Percentiles rank a stretch among this genome's conserved stretches.
Evolutionary conservation across 2,888 invertebrate species (phyloP).

Genomic region (Heliconius ismenius): DNA sequence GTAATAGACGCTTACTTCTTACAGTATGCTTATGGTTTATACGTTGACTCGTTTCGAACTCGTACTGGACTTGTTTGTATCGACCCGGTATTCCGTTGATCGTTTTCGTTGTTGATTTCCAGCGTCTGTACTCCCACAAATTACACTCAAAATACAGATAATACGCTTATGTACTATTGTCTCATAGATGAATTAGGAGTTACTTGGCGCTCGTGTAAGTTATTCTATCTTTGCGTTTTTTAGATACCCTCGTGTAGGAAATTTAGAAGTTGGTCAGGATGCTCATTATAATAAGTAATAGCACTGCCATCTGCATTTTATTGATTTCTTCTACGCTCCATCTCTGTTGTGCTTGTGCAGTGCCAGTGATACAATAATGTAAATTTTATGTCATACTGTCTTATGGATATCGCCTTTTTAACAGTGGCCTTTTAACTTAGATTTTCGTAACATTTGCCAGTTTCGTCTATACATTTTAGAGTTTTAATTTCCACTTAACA

Average conservation of each 20-base stretch:
- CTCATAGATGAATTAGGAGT: constrained; percentile 50
- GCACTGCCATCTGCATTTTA: constrained; percentile 58
- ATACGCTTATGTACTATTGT: constrained; percentile 62
- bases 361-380: constrained; percentile 31
- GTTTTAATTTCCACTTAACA: constrained; percentile 15
- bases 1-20: constrained; percentile 43
- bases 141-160: constrained; percentile 53
- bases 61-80: constrained; percentile 31
- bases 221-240: constrained; percentile 46
- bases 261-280: constrained; percentile 65
- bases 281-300: constrained; percentile 71
- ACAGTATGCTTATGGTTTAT: constrained; percentile 45
- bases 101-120: constrained; percentile 2
- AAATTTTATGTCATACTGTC: constrained; percentile 30
- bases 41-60: constrained; percentile 48
- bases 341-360: constrained; percentile 30
- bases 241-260: constrained; percentile 37
- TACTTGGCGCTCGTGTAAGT: constrained; percentile 48
- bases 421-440: constrained; percentile 65
- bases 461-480: constrained; percentile 29
- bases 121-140: constrained; percentile 54
- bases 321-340: constrained; percentile 33
- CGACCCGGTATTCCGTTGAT: constrained; percentile 2
- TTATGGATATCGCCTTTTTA: constrained; percentile 58
- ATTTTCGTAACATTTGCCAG: constrained; percentile 44